Conservation (phyloP, 2,113 vertebrate genomes). For the Hippolais icterina region DNA sequence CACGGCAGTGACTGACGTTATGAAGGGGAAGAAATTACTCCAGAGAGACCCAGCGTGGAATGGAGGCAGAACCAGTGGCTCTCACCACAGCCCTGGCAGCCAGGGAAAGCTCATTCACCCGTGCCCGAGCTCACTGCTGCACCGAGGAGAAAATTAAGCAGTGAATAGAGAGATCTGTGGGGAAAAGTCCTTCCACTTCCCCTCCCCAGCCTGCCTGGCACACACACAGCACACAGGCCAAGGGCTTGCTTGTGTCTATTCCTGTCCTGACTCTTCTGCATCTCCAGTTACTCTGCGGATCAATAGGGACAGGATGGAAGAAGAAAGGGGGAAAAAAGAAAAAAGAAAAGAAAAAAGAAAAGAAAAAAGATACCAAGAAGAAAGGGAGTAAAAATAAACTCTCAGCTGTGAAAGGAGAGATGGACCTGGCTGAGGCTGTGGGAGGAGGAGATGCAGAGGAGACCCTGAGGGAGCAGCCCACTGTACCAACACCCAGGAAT, state of each 20-base stretch:
- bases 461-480: background rate
- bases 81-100: constrained; percentile 38
- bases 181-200: background rate
- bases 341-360: background rate
- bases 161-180: background rate
- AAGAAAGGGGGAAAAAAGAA: background rate
- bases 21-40: constrained; percentile 41
- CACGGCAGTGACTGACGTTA: background rate
- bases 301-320: constrained; percentile 64
- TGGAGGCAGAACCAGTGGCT: background rate
- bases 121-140: background rate
- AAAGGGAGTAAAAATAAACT: constrained; percentile 51
- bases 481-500: background rate
- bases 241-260: constrained; percentile 54
- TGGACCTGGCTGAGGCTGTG: background rate
- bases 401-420: background rate
- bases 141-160: background rate
- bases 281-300: constrained; percentile 70
- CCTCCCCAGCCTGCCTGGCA: background rate
- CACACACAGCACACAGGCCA: background rate
- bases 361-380: background rate
- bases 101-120: constrained; percentile 73
- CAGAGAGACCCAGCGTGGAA: background rate
- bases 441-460: background rate
- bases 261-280: constrained; percentile 40